Percentiles rank a stretch among this genome's conserved stretches.
phyloP scores from a whole-genome alignment of 2,113 vertebrate species.

The Triplophysa tibetana region DNA sequence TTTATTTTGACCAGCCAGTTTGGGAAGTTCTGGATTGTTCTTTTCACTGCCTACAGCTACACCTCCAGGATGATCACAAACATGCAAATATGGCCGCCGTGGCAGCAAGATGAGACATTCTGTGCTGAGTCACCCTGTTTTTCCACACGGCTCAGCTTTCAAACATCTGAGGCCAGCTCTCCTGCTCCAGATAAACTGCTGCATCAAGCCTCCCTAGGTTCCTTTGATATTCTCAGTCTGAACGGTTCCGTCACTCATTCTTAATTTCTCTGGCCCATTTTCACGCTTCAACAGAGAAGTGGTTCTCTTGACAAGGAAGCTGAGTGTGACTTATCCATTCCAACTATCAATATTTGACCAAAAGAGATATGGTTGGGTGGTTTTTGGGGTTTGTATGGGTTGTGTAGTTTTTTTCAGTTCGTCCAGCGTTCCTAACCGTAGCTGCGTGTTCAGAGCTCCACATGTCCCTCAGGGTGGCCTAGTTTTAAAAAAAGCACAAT shows the following conservation, averaged over 20 bases:
- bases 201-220: not conserved
- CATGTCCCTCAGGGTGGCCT: not conserved
- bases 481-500: conserved; percentile 19
- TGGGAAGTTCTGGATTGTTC: conserved; percentile 6
- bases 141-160: conserved; percentile 28
- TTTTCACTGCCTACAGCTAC: not conserved
- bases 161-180: not conserved
- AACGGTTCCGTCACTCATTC: not conserved
- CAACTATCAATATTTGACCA: conserved; percentile 11
- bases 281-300: not conserved
- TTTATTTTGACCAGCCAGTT: not conserved
- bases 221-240: not conserved
- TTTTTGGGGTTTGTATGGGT: not conserved
- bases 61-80: conserved; percentile 17
- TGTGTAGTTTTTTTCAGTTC: not conserved
- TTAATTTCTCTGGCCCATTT: not conserved
- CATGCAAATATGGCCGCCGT: conserved; percentile 31
- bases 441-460: not conserved
- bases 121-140: conserved; percentile 38
- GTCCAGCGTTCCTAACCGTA: not conserved
- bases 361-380: not conserved
- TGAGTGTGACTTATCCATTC: not conserved
- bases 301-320: not conserved
- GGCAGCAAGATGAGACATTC: conserved; percentile 22
- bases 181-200: conserved; percentile 20